A percentile compares a stretch with the other conserved stretches of the same genome.
phyloP scores from a whole-genome alignment of 1,140 invertebrate genomes.

The Tetramorium simillimum region DNA sequence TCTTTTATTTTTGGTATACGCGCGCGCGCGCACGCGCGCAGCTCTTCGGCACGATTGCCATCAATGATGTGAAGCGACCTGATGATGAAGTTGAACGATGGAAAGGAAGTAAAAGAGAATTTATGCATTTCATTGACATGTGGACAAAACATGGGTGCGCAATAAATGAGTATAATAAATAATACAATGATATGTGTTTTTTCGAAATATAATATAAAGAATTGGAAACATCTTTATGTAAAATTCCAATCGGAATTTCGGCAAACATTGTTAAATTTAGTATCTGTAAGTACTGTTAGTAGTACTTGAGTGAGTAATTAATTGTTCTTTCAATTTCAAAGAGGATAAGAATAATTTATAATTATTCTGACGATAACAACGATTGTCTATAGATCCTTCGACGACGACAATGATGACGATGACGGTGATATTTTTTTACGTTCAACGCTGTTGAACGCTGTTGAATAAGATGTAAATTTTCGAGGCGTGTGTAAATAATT shows the following conservation, averaged over 20 bases:
- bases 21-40: background rate
- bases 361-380: background rate
- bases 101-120: background rate
- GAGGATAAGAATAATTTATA: background rate
- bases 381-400: background rate
- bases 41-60: background rate
- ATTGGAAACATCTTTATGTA: background rate
- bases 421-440: background rate
- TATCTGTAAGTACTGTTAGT: background rate
- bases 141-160: no score
- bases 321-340: background rate
- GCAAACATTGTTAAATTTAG: constrained; percentile 5
- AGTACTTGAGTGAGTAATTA: background rate
- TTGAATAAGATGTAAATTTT: background rate
- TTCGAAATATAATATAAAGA: background rate
- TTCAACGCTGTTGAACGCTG: background rate
- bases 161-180: background rate
- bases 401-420: no score
- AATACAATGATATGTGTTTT: background rate
- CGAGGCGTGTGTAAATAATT: background rate
- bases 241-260: background rate
- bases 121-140: background rate
- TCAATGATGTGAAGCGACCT: constrained; percentile 7
- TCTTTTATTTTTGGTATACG: constrained; percentile 44
- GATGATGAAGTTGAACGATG: background rate